Evolutionary conservation across 2,888 invertebrate species (phyloP), one percentile per base, ranked within the genome.

Genomic region (Pammene fasciana): DNA sequence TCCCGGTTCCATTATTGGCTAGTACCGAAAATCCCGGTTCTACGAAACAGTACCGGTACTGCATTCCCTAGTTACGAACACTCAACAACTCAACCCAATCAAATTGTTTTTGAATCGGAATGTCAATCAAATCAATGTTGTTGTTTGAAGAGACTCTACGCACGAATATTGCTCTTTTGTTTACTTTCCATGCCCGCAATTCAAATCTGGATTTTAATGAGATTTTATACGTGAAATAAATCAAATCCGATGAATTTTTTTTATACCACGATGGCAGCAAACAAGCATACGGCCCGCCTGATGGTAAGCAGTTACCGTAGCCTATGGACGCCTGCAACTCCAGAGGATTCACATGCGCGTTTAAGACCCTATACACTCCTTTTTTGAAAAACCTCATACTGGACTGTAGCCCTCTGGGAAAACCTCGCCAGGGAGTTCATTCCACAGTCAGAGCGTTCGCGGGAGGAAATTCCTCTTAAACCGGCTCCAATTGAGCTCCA

Each of bases 61-160:
- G n/a, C n/a, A n/a, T n/a, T n/a, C n/a, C n/a, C n/a, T n/a, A n/a
- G 65, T 46, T 54, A 43, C 11, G 48, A 45, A 41, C 74, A 73
- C 72, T 75, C 75, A 78, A 81, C 80, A 80, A 56, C 50, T 41
- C 57, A 57, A 82, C 79, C 78, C 82, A 81, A 82, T 81, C 81
- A 80, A 76, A 60, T 80, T 82, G 82, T 82, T 82, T 81, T 75
- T 75, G 72, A 75, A 79, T 75, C 16, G 50, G 57, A 64, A 38
- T 56, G 57, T 52, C 64, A 64, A 57, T 68, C 68, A 68, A 57
- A 62, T 62, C 48, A 57, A 57, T 64, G 18, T 64, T 64, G 64
- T 55, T 65, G 26, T 45, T 65, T 64, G 57, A 38, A 56, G 61
- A 57, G 62, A 43, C 54, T 36, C 52, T 67, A 61, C 54, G 68